Percentiles rank a stretch among this genome's conserved stretches.
phyloP scores from a whole-genome alignment of 2,113 vertebrate species.

The Austrofundulus limnaeus region DNA sequence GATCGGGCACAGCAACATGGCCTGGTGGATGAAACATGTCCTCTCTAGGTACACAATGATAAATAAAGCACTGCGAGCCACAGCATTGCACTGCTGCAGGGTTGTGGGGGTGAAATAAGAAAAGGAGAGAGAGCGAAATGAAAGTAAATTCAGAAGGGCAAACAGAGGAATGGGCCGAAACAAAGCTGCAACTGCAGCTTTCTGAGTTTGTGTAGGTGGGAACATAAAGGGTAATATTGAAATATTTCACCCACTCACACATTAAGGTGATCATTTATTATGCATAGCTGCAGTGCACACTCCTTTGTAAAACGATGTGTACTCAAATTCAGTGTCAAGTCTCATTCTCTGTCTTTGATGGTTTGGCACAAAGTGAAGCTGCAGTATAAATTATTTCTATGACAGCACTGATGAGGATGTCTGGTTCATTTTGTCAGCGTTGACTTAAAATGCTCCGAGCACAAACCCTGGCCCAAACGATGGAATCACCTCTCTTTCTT shows the following conservation, averaged over 20 bases:
- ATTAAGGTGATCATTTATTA: constrained; percentile 64
- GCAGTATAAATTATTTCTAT: constrained; percentile 57
- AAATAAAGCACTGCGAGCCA: constrained; percentile 76
- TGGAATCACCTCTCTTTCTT: no score
- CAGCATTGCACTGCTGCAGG: constrained; percentile 52
- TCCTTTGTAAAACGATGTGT: constrained; percentile 52
- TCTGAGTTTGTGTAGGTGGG: constrained; percentile 29
- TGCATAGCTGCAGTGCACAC: constrained; percentile 45
- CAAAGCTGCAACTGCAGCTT: constrained; percentile 40
- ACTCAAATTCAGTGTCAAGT: constrained; percentile 47
- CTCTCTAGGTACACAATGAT: constrained; percentile 80
- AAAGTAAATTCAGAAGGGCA: constrained; percentile 54
- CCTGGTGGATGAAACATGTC: constrained; percentile 80
- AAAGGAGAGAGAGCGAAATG: constrained; percentile 12
- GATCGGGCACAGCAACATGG: constrained; percentile 75
- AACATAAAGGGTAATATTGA: constrained; percentile 46
- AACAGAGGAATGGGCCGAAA: constrained; percentile 42
- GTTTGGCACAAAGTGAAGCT: constrained; percentile 45
- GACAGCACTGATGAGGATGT: constrained; percentile 55
- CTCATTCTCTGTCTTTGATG: constrained; percentile 50
- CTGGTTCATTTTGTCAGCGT: constrained; percentile 54
- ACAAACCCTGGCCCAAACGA: not conserved
- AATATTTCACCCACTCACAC: constrained; percentile 65
- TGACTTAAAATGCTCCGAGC: constrained; percentile 28
- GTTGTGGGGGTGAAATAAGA: constrained; percentile 35